Percentiles rank a stretch among this genome's conserved stretches.
Evolutionary conservation across 2,113 vertebrate species (phyloP).

Genomic region (Myxocyprinus asiaticus): DNA sequence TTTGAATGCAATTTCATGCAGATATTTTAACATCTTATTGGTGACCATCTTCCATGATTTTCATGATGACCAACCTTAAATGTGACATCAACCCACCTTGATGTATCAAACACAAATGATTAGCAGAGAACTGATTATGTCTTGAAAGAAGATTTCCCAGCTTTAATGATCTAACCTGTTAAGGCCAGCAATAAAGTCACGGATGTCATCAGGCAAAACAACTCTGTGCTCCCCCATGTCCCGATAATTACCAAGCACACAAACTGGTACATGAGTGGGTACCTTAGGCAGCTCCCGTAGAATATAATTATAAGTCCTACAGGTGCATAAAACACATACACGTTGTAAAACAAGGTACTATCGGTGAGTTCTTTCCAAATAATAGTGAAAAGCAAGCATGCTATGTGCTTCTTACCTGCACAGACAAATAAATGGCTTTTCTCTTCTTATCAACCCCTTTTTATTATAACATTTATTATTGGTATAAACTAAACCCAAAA

Average conservation of each 20-base stretch:
- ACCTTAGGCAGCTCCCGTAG: conserved; percentile 94
- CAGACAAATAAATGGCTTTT: background rate
- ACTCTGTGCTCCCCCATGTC: conserved; percentile 98
- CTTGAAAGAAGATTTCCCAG: too few relatives aligned
- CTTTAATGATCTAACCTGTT: conserved; percentile 78
- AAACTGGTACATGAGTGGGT: conserved; percentile 91
- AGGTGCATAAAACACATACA: background rate
- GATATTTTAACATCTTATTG: too few relatives aligned
- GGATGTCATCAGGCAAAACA: conserved; percentile 88
- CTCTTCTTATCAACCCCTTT: background rate
- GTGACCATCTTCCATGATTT: too few relatives aligned
- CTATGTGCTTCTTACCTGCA: background rate
- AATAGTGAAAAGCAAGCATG: background rate
- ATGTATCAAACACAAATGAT: too few relatives aligned
- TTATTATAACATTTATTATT: background rate
- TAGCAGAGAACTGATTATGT: too few relatives aligned
- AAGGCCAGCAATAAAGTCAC: conserved; percentile 85
- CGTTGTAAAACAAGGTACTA: background rate
- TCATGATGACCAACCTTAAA: too few relatives aligned
- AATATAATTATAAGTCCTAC: conserved; percentile 96
- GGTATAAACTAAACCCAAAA: background rate
- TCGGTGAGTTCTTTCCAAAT: background rate
- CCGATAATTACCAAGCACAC: conserved; percentile 92
- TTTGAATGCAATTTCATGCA: too few relatives aligned
- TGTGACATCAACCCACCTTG: too few relatives aligned